Base-by-base conservation (phyloP, 1,140 invertebrate genomes). In the Hyles euphorbiae region DNA sequence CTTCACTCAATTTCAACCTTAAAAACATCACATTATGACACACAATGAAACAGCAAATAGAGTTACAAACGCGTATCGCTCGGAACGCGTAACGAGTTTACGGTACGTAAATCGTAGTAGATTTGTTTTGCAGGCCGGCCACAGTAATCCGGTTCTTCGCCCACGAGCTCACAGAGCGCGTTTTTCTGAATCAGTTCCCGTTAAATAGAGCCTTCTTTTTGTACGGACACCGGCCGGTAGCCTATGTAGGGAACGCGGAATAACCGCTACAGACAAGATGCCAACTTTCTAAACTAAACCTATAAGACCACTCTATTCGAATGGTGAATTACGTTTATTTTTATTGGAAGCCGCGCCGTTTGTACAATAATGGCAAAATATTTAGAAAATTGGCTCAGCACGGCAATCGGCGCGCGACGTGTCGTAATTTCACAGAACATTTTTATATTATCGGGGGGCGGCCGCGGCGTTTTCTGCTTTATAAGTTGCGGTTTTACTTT, bases 211-310 rank as follows among this genome's bases (percentile, higher is more conserved):
- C 71, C 77, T 83, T 78, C 76, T 80, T 78, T 87, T 84, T 83
- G 68, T 77, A 67, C 65, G 74, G 70, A 67, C 69, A 68, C 70
- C 71, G 73, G 63, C 74, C 74, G 71, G 78, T 76, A 81, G 76
- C 75, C 75, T 78, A 77, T 77, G 76, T 78, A 81, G 74, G 78
- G 76, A 79, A 75, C 75, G 73, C 75, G 73, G 78, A 80, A 80
- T 79, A 84, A 83, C 81, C 78, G 77, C 83, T 81, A 83, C 67
- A 70, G 79, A 85, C 81, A 85, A 85, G 82, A 84, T 84, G 81
- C 77, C 82, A 84, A 87, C 84, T 87, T 87, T 87, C 84, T 84
- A 87, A 87, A 86, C 81, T 84, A 84, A 83, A 84, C 74, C 80
- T 81, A 85, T 81, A 84, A 84, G 75, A 78, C 57, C 63, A 67